Base-by-base conservation (phyloP, 2,888 invertebrate species). In the Drosophila longiperda region DNA sequence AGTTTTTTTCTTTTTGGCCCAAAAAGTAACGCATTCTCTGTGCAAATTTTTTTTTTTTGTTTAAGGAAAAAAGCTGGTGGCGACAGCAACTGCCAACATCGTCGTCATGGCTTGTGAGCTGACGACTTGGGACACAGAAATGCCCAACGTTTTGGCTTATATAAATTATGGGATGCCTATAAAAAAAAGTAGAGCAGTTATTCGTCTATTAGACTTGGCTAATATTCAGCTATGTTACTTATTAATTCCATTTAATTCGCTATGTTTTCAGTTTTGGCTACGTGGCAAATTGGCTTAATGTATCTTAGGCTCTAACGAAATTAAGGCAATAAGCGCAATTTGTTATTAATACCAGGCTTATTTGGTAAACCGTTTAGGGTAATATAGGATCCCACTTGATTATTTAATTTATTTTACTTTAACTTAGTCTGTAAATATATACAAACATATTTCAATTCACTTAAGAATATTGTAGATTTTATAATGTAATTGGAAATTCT, bases 171-270 rank as follows among this genome's bases (percentile, higher is more conserved):
- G 62, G 64, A 75, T 75, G 69, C 66, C 57, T 29, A 5, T 61
- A 42, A 49, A 61, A 48, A 34, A 38, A 34, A 52, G 65, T 49
- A 48, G 32, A 32, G 50, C 60, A 42, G 48, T 34, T 58, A 53
- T 62, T 40, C 54, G 7, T 65, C 26, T 57, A 49, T 60, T 34
- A 15, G 17, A 29, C 45, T 55, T 64, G 70, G 34, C 48, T 70
- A 55, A 83, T 78, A 68, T 75, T 55, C 36, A 34, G 66, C 57
- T 52, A 38, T 60, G 69, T 77, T 72, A 72, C 71, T 73, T 81
- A 84, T 78, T 89, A 87, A 87, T 87, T 85, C 76, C 80, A 34
- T 58, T 76, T 89, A 85, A 87, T 89, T 87, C 85, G 67, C 75
- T 76, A 70, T 62, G 59, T 78, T 88, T 82, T 66, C 75, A 33